phyloP scores from a whole-genome alignment of 2,113 vertebrate species.

The Pontoporia blainvillei region DNA sequence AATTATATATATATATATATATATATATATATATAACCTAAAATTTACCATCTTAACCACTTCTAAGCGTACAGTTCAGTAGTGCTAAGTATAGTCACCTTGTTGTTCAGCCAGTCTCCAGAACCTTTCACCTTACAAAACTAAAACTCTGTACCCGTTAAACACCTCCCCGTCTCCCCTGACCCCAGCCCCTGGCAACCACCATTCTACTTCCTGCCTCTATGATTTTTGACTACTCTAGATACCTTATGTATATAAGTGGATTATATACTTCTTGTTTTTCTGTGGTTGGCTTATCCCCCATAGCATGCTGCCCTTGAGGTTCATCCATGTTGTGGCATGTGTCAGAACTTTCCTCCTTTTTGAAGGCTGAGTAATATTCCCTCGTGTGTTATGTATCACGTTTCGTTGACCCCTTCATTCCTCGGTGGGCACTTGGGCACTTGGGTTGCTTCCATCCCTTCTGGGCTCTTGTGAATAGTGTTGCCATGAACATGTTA shows the following conservation, averaged over 20 bases:
- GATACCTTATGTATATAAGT: not conserved
- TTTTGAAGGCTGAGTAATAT: not conserved
- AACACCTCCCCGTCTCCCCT: rapidly evolving
- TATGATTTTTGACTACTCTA: not conserved
- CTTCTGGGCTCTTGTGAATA: not conserved
- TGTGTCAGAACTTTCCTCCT: not conserved
- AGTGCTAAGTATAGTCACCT: not conserved
- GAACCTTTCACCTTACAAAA: not conserved
- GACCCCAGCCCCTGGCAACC: not conserved
- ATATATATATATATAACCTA: not conserved
- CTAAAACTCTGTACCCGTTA: not conserved
- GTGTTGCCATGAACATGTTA: not conserved
- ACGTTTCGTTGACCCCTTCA: not conserved
- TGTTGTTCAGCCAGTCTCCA: not conserved
- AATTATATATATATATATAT: too few species aligned
- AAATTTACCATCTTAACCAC: not conserved
- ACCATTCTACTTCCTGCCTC: not conserved
- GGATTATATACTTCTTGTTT: not conserved
- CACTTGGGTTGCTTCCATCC: not conserved
- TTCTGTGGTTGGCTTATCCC: not conserved
- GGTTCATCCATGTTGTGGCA: not conserved
- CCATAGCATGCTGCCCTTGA: not conserved
- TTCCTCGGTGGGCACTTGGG: not conserved
- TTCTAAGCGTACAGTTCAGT: not conserved
- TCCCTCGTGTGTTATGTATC: not conserved